A percentile compares a stretch with the other conserved stretches of the same genome.
Evolutionary conservation across 1,140 invertebrate species (phyloP).

Genomic region (Drosophila cardini): DNA sequence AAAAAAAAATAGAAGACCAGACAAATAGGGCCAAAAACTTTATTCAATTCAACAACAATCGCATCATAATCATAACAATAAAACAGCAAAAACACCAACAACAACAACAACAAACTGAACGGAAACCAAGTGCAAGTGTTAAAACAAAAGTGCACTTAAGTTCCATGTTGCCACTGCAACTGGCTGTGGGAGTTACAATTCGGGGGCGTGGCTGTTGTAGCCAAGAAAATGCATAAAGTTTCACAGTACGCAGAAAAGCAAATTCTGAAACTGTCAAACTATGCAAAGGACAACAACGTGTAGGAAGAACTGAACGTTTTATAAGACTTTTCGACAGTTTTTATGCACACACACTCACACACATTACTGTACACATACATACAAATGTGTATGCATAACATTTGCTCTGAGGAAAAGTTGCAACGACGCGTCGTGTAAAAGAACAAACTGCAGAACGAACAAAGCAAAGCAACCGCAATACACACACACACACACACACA

Average conservation of each 20-base stretch:
- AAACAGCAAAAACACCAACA: not conserved
- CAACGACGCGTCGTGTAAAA: not conserved
- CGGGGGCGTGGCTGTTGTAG: not conserved
- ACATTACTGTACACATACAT: not conserved
- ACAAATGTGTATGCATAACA: conserved; percentile 1
- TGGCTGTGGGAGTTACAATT: not conserved
- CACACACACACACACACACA: not conserved
- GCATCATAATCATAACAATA: conserved; percentile 66
- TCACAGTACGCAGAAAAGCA: conserved; percentile 35
- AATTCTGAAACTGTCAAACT: conserved; percentile 19
- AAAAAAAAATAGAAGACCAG: too few relatives aligned
- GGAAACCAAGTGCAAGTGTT: conserved; percentile 29
- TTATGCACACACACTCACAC: conserved; percentile 1
- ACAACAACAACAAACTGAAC: conserved; percentile 24
- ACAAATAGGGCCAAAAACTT: conserved; percentile 53
- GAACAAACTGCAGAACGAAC: not conserved
- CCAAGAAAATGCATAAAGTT: conserved; percentile 75
- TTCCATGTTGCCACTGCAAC: conserved; percentile 43
- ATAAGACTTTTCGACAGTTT: conserved; percentile 73
- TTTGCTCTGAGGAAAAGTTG: conserved; percentile 6
- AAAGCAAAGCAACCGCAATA: conserved; percentile 2
- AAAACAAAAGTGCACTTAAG: conserved; percentile 70
- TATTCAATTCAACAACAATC: conserved; percentile 72
- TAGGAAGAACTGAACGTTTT: conserved; percentile 48
- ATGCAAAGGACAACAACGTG: conserved; percentile 35